Base-by-base conservation (phyloP, 2,797 vertebrate genomes). In the Parauchenoglanis ngamensis region DNA sequence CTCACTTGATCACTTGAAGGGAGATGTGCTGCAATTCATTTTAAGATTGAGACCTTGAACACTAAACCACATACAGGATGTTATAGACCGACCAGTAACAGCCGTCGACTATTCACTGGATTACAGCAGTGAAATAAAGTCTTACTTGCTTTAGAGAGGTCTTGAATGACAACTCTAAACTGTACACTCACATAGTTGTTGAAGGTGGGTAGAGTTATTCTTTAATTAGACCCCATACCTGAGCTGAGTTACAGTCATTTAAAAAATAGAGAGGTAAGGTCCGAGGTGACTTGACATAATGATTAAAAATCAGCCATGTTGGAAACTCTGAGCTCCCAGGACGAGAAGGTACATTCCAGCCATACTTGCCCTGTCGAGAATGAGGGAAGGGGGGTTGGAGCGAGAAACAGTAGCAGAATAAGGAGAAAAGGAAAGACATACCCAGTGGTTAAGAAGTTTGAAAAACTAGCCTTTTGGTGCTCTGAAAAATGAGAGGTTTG, bases 371-470 rank as follows among this genome's bases (percentile, higher is more conserved):
- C 89, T 75, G 67, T 88, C 84, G 89, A 88, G 86, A 84, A 88
- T 68, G 86, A 83, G 40, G 59, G 40, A 65, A 56, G 40, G 57
- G 65, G 83, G 19, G 70, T 21, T 17, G n/a, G 28, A 86, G 75
- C 0, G n/a, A 77, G 35, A 61, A 21, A 88, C 3, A 59, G 72
- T 61, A 31, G 67, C 83, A 65, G 67, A 75, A 87, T 84, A 57
- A 57, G 56, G 82, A 89, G 19, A 85, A 28, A 57, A 31, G 63
- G 56, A 81, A 54, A 75, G 89, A 82, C 90, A 92, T 90, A 85
- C 92, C 91, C 91, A 89, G 89, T 59, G 89, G 88, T 87, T 92
- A 73, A 87, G 80, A 89, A 87, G 87, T 52, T 84, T 81, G 52
- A 85, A 73, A 72, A 88, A 77, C 85, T 90, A 89, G 85, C 82